Evolutionary conservation across 2,797 vertebrate genomes (phyloP), one percentile per base, ranked within the genome.

Genomic region (Neostethus bicornis): DNA sequence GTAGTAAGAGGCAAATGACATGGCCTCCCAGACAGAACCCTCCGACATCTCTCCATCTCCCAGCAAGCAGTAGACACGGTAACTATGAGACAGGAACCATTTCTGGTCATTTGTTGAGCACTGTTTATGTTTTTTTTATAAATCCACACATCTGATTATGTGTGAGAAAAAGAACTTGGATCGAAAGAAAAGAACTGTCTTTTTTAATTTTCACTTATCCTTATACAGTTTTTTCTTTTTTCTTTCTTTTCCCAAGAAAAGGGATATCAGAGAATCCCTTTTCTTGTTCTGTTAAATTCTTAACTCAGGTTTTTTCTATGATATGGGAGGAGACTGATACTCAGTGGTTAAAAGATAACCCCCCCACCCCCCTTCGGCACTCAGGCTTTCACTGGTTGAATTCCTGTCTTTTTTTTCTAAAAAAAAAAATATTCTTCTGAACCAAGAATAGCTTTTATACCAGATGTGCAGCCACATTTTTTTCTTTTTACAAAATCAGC

Each of bases 21-120:
- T 98, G 77, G 96, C 96, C 84, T 99, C 96, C 96, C 96, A 99
- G 51, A 99, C 94, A 0, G 96, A 93, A 7, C 96, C 96, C 84
- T 98, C 96, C 0, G 96, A 97, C 75, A 96, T 78, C 85, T 99
- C 96, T 3, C 95, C 96, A 57, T 99, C 96, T 34, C 96, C 96
- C 73, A 99, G 81, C 84, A 99, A 44, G 75, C 96, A 98, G 76
- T 91, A 98, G 50, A 97, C 95, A 2, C 92, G 92, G 72, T 96
- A 97, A 79, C 96, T 99, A 80, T 63, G 38, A 48, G 26, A 12
- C 20, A 75, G 32, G 9, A 73, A 44, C 28, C 55, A 42, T 31
- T 25, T 8, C 38, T 31, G 21, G 44, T 48, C 14, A 31, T 13
- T 38, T 7, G 2, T 52, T 60, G 51, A 47, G 52, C n/a, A n/a